phyloP scores from a whole-genome alignment of 2,113 vertebrate genomes.

The Cyanistes caeruleus region DNA sequence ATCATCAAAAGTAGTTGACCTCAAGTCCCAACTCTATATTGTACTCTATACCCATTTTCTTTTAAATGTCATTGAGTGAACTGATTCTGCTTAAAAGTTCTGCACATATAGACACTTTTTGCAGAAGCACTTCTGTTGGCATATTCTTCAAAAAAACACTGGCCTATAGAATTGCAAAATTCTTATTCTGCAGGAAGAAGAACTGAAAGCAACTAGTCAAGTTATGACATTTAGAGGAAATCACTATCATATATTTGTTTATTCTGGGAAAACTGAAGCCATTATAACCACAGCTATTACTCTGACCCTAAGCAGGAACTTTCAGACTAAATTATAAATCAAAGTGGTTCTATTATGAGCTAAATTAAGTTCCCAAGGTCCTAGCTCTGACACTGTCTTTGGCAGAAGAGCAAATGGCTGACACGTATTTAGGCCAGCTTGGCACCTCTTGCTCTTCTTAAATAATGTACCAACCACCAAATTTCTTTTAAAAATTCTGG shows the following conservation, averaged over 20 bases:
- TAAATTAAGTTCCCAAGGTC: not conserved
- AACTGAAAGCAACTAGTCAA: not conserved
- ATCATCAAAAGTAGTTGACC: not conserved
- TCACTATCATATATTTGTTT: not conserved
- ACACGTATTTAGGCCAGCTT: not conserved
- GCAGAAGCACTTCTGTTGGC: not conserved
- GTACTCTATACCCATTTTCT: not conserved
- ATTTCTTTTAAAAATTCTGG: not conserved
- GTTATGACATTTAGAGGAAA: not conserved
- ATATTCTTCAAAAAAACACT: not conserved
- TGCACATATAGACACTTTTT: not conserved
- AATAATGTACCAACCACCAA: not conserved
- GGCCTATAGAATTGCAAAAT: not conserved
- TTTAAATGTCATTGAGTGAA: not conserved
- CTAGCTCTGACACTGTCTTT: not conserved
- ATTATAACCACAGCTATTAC: not conserved
- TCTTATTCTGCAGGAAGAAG: not conserved
- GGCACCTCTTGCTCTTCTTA: not conserved
- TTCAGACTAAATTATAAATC: slow-evolving; percentile 6
- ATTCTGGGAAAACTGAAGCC: not conserved
- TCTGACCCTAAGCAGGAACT: not conserved
- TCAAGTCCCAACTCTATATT: not conserved
- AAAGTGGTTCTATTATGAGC: not conserved
- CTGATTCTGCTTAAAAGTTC: not conserved
- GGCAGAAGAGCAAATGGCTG: not conserved